Base-by-base conservation (phyloP, 53 echinoderm and acorn worm species). In the Stichopus horrens region DNA sequence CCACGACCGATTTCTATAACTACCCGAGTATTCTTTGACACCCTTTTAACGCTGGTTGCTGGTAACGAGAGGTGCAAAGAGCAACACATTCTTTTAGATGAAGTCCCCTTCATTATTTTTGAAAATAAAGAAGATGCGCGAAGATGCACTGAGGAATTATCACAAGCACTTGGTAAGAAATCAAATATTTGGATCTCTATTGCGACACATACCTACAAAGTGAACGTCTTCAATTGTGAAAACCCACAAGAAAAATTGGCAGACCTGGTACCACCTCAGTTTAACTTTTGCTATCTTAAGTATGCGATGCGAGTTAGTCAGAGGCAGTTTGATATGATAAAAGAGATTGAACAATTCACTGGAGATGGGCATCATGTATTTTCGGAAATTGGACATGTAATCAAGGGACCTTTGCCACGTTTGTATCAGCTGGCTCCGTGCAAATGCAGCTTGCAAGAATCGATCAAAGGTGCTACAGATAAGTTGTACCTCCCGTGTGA, bases 141-240 rank as follows among this genome's bases (percentile, higher is more conserved):
- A 6, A 21, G 19, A 18, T 71, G 7, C 18, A 71, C n/a, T 16
- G 1, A 5, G 4, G 23, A 10, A 7, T 81, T 81, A n/a, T 8
- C 9, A 18, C 0, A 16, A 21, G 5, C 20, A 11, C 58, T 81
- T 9, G 53, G 81, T 6, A 1, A 18, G 2, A 13, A 81, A 6
- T 55, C 58, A 56, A 4, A 21, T 4, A 13, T 81, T 4, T 81
- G 81, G 81, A 81, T 81, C 7, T 56, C 81, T 4, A 54, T 81
- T 23, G 81, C 58, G 6, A 18, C 81, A n/a, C 81, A 81, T 81
- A 81, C 81, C 7, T 81, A 81, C 57, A 81, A 81, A 81, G 81
- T 81, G 21, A 57, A 81, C 58, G 81, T 81, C n/a, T 53, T 21
- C 3, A 0, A 4, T 2, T 10, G 57, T 7, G 81, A 81, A 19